phyloP scores from a whole-genome alignment of 1,140 invertebrate genomes.

The Scaptomyza montana region DNA sequence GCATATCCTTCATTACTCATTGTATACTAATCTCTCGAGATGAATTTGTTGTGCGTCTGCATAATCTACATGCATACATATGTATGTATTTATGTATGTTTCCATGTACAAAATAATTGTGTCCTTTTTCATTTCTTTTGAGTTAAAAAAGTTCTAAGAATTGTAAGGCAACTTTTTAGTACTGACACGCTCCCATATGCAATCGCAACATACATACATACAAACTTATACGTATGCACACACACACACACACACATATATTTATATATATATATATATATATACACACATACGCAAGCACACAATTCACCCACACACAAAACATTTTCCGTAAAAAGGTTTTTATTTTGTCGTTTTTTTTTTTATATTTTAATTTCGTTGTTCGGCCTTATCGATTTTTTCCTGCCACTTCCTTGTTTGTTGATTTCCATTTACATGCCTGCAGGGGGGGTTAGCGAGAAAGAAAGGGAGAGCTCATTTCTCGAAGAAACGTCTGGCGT shows the following conservation, averaged over 20 bases:
- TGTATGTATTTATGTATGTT: too few species aligned
- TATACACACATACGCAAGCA: slow-evolving; percentile 8
- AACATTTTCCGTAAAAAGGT: slow-evolving; percentile 31
- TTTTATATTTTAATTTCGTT: slow-evolving; percentile 66
- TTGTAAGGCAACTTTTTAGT: not conserved
- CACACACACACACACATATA: slow-evolving; percentile 9
- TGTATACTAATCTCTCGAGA: too few species aligned
- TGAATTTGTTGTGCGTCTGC: too few species aligned
- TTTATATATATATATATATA: too few species aligned
- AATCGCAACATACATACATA: slow-evolving; percentile 12
- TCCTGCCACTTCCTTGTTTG: slow-evolving; percentile 54
- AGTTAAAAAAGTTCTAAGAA: too few species aligned
- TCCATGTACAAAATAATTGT: too few species aligned
- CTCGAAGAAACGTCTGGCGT: slow-evolving; percentile 25
- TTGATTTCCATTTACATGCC: slow-evolving; percentile 45
- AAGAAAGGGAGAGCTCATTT: slow-evolving; percentile 20
- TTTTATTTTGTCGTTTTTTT: slow-evolving; percentile 49
- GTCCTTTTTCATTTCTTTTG: too few species aligned
- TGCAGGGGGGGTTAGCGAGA: not conserved
- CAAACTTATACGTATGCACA: not conserved
- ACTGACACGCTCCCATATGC: not conserved
- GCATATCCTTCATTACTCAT: too few species aligned
- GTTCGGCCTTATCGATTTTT: slow-evolving; percentile 64
- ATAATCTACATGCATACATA: too few species aligned
- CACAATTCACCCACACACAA: slow-evolving; percentile 3